Evolutionary conservation across 2,888 invertebrate genomes (phyloP).

Genomic region (Halictus ligatus): DNA sequence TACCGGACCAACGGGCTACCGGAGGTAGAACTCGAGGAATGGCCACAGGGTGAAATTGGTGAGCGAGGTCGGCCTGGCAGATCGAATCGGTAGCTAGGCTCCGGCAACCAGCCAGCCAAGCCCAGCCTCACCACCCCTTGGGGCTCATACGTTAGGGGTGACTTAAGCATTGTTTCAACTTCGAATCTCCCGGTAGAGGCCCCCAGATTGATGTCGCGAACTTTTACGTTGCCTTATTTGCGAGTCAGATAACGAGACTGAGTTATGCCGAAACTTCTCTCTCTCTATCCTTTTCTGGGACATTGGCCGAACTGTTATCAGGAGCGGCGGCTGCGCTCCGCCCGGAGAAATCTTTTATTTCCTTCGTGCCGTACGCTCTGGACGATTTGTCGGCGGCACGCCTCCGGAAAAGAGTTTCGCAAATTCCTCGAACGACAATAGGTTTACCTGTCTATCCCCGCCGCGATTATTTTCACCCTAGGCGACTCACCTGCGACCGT

Average conservation of each 20-base stretch:
- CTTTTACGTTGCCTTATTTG: conserved; percentile 84
- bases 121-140: conserved; percentile 71
- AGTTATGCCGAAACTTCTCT: conserved; percentile 83
- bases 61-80: conserved; percentile 46
- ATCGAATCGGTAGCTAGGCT: conserved; percentile 61
- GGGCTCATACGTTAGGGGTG: conserved; percentile 84
- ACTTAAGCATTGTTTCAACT: conserved; percentile 84
- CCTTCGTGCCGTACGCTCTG: conserved; percentile 64
- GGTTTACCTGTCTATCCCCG: conserved; percentile 37
- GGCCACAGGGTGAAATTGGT: conserved; percentile 56
- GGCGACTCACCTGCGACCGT: not conserved
- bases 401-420: conserved; percentile 52
- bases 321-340: conserved; percentile 60
- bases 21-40: conserved; percentile 52
- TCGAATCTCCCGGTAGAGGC: conserved; percentile 82
- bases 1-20: conserved; percentile 56
- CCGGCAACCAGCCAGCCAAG: conserved; percentile 26
- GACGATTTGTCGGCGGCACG: conserved; percentile 66
- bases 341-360: conserved; percentile 76
- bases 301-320: conserved; percentile 68
- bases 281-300: conserved; percentile 30
- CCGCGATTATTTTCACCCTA: conserved; percentile 9
- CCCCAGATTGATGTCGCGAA: conserved; percentile 84
- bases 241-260: conserved; percentile 85
- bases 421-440: conserved; percentile 60